These are phyloP conservation scores for Thalassoma bifasciatum DNA, from an alignment of 2,113 vertebrate genomes.

Conservation along the genomic window DNA sequence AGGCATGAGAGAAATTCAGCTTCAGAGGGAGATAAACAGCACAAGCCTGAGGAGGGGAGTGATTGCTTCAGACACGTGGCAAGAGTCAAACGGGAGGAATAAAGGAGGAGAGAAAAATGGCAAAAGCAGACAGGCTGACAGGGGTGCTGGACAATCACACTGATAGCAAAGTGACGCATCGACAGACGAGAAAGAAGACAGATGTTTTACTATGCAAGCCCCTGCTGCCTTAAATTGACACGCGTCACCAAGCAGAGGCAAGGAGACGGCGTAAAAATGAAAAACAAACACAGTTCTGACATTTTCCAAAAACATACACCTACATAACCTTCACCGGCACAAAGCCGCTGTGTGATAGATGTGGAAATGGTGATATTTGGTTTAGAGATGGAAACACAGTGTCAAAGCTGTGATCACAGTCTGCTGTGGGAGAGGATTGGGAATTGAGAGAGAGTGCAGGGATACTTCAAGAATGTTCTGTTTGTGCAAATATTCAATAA, in stretches of 20 bases:
- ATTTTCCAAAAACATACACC: constrained; percentile 49
- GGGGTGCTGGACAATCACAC: constrained; percentile 41
- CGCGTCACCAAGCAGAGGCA: constrained; percentile 43
- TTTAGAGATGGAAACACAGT: constrained; percentile 55
- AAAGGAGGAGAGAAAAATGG: constrained; percentile 12
- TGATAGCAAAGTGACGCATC: constrained; percentile 48
- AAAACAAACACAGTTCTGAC: constrained; percentile 65
- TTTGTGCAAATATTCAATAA: constrained; percentile 76
- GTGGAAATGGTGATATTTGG: constrained; percentile 62
- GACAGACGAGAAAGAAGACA: constrained; percentile 3
- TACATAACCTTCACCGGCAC: constrained; percentile 55
- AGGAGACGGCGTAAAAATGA: constrained; percentile 16
- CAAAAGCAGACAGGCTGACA: constrained; percentile 45
- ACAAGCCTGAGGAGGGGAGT: constrained; percentile 38
- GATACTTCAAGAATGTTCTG: constrained; percentile 54
- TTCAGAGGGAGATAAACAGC: constrained; percentile 43
- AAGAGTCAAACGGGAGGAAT: constrained; percentile 52
- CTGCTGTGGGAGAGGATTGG: constrained; percentile 42
- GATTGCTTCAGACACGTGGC: constrained; percentile 61
- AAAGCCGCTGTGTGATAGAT: constrained; percentile 39
- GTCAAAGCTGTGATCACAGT: constrained; percentile 62
- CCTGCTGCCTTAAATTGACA: constrained; percentile 25
- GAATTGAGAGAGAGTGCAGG: constrained; percentile 38
- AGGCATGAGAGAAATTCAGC: constrained; percentile 26
- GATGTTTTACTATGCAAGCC: constrained; percentile 51